These are phyloP conservation scores for Cephalotes varians DNA, from an alignment of 2,888 invertebrate genomes.

Conservation along the genomic window DNA sequence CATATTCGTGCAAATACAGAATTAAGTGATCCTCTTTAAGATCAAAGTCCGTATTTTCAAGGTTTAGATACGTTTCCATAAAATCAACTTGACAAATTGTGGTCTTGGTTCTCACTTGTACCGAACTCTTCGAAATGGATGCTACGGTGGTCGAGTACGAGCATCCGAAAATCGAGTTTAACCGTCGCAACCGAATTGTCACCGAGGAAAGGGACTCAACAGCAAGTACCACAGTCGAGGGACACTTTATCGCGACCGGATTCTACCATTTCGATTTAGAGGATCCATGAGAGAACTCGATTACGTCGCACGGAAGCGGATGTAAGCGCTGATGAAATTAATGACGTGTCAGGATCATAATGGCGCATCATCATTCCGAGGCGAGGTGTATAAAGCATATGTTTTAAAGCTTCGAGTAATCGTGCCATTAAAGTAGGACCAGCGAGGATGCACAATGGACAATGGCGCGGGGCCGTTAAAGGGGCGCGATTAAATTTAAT, in stretches of 20 bases:
- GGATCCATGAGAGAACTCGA: conserved; percentile 67
- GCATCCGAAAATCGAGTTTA: neutral
- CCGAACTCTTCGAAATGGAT: neutral
- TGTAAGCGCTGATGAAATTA: conserved; percentile 76
- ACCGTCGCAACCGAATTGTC: conserved; percentile 40
- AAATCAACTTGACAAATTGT: neutral
- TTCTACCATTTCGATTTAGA: conserved; percentile 74
- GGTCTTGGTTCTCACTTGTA: neutral
- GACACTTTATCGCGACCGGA: conserved; percentile 67
- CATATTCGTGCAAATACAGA: conserved; percentile 2
- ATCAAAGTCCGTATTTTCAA: neutral
- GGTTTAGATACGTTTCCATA: neutral
- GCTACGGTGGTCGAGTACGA: neutral
- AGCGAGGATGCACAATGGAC: conserved; percentile 76
- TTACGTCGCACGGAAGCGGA: conserved; percentile 62
- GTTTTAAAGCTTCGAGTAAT: conserved; percentile 83
- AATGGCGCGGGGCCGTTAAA: conserved; percentile 75
- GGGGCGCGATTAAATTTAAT: conserved; percentile 84
- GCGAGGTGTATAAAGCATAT: conserved; percentile 82
- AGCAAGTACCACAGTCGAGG: conserved; percentile 25
- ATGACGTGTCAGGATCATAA: conserved; percentile 85
- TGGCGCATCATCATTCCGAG: conserved; percentile 81
- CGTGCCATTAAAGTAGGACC: conserved; percentile 82
- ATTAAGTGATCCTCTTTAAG: conserved; percentile 10
- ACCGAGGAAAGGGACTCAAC: neutral